Evolutionary conservation across 2,113 vertebrate genomes (phyloP), one percentile per base, ranked within the genome.

Genomic region (Datnioides undecimradiatus): DNA sequence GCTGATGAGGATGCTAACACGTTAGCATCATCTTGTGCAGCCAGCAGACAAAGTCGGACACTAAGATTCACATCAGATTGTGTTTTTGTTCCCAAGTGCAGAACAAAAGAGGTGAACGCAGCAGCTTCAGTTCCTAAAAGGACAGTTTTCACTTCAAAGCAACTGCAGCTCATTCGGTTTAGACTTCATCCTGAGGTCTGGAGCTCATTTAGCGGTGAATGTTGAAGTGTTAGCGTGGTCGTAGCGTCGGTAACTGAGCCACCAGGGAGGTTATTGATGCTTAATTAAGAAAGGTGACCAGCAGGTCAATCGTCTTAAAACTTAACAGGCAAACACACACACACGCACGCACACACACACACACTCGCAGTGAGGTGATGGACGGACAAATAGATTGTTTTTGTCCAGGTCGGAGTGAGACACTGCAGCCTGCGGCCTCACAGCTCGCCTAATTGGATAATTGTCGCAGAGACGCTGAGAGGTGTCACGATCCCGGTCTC

Each of bases 381-480:
- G 25, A 57, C 7, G 25, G 16, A 27, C 21, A 21, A 43, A 49
- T 7, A n/a, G 41, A 48, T 71, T 21, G 0, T 29, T 59, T 69
- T 25, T 60, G 43, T 77, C 38, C 68, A 16, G 45, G 6, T n/a
- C 7, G 0, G 1, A 21, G 16, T 6, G 34, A 63, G 36, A 52
- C 29, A 45, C 0, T 3, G 11, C 31, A 17, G 6, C 25, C 51
- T 70, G 14, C 38, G 1, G 14, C 5, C 66, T 81, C 66, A 36
- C 27, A 7, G 33, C 57, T 29, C 11, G 1, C 25, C 76, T 85
- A 66, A 79, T 70, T 74, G 79, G 63, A 77, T 66, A 38, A 54
- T 63, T 77, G 63, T 55, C 73, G 46, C 5, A 12, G 33, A 67
- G 65, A 65, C 14, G 7, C 23, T 11, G 38, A 63, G 62, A 8